Base-by-base conservation (phyloP, 2,797 vertebrate species). In the Pseudotriccus pelzelni region DNA sequence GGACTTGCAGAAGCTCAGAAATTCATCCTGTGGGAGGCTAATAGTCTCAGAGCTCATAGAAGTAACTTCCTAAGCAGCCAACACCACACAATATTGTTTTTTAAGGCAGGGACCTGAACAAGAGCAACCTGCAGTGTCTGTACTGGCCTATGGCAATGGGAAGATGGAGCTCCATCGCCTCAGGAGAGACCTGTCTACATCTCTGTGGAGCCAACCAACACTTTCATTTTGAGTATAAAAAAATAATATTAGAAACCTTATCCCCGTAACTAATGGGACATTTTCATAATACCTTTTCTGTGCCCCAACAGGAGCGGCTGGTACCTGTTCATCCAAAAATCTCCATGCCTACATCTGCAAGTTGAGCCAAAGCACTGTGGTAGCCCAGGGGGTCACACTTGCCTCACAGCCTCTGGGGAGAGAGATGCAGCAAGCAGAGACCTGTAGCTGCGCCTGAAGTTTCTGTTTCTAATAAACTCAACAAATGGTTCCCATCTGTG, bases 381-480 rank as follows among this genome's bases (percentile, higher is more conserved):
- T 13, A 86, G 34, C 66, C 37, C 0, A 0, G 16, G 43, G 72
- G 24, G 20, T 27, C 34, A 23, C 1, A 4, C 18, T 80, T 60
- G 67, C 82, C 32, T 49, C 3, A 2, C 23, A 59, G 70, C 49
- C 56, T 87, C 69, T 10, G 24, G 11, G 7, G 39, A 22, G 4
- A 5, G 9, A 22, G 14, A 55, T 5, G 59, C 3, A 12, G 66
- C 55, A 68, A 72, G 73, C 41, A 52, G 59, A 73, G 53, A 73
- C 73, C 27, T 63, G 87, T 85, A 79, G 69, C 76, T 72, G 36
- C 1, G 56, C 73, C 78, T 91, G 66, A 81, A 83, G 70, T 87
- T 94, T 94, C 85, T 94, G 83, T 79, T 96, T 92, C 69, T 94
- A 87, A 87, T 95, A 91, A 95, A 93, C 63, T 66, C 70, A 63